These are phyloP conservation scores for Taenaris catops DNA, from an alignment of 2,888 invertebrate species.

Conservation along the genomic window DNA sequence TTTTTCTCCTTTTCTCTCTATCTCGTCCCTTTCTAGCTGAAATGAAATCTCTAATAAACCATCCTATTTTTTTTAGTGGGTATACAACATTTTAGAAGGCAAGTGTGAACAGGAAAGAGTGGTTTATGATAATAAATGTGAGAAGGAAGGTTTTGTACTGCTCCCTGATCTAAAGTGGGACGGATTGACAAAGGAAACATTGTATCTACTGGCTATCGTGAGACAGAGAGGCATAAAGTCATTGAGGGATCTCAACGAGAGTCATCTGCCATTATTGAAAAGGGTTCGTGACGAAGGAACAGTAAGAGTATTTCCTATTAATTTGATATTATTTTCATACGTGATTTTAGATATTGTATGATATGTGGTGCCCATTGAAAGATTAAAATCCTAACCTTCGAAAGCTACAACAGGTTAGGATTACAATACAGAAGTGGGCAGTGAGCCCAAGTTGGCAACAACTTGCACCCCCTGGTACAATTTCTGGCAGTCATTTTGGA, in stretches of 20 bases:
- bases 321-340: not conserved
- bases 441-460: no score
- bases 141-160: slow-evolving; percentile 91
- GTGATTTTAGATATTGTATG: no score
- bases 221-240: slow-evolving; percentile 88
- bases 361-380: no score
- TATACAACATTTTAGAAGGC: slow-evolving; percentile 96
- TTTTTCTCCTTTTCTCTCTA: no score
- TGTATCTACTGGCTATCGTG: slow-evolving; percentile 92
- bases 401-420: no score
- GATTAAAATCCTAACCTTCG: no score
- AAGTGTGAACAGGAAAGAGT: slow-evolving; percentile 94
- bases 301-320: no score
- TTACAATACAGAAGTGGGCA: no score
- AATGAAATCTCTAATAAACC: no score
- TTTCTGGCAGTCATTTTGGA: no score
- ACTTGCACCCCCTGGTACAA: no score
- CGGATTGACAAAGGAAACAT: slow-evolving; percentile 84
- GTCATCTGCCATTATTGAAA: slow-evolving; percentile 89
- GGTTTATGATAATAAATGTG: slow-evolving; percentile 83
- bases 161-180: slow-evolving; percentile 99
- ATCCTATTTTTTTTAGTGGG: slow-evolving; percentile 95
- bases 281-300: slow-evolving; percentile 88
- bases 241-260: slow-evolving; percentile 88
- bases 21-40: no score